Evolutionary conservation across 2,888 invertebrate species (phyloP).

Genomic region (Patella pellucida): DNA sequence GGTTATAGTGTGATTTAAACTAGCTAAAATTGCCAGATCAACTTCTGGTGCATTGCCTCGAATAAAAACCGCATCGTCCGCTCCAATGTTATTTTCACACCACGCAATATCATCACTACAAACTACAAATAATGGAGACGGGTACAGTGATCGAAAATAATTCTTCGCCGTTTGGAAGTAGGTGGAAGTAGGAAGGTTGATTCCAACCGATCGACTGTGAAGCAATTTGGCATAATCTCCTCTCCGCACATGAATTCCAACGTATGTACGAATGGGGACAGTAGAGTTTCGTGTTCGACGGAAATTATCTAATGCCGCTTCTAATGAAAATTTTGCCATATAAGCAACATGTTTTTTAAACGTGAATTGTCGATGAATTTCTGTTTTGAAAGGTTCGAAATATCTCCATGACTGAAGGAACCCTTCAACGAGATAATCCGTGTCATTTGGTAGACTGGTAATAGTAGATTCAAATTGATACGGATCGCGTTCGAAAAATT

Average conservation of each 20-base stretch:
- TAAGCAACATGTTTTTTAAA: neutral
- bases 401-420: neutral
- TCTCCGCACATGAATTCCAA: neutral
- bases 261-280: neutral
- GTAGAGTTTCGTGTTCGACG: neutral
- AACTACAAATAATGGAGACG: neutral
- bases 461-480: neutral
- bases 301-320: neutral
- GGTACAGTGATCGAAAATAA: neutral
- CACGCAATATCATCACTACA: slow-evolving; percentile 7
- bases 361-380: neutral
- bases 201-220: neutral
- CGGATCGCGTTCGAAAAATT: neutral
- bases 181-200: neutral
- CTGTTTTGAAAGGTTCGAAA: neutral
- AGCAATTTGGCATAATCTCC: slow-evolving; percentile 8
- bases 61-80: neutral
- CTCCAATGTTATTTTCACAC: neutral
- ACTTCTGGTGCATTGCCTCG: neutral
- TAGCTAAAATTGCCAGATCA: neutral
- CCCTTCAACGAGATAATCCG: neutral
- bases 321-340: neutral
- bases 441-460: neutral
- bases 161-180: neutral
- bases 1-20: slow-evolving; percentile 3